Evolutionary conservation across 2,888 invertebrate genomes (phyloP).

Genomic region (Tinea pellionella): DNA sequence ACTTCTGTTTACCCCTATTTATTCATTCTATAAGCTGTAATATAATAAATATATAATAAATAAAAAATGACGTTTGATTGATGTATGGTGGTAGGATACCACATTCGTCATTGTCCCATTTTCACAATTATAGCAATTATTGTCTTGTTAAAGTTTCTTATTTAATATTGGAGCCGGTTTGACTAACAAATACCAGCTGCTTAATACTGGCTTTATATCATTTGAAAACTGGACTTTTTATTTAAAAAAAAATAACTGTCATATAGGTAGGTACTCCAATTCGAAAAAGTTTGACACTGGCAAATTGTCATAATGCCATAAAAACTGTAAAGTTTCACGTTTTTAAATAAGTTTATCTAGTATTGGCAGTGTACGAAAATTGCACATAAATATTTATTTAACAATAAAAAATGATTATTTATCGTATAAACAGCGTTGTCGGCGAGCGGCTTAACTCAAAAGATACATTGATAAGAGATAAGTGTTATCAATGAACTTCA

Average conservation of each 20-base stretch:
- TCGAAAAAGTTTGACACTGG: too few species aligned
- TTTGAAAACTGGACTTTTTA: too few species aligned
- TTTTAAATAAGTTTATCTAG: not conserved
- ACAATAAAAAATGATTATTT: not conserved
- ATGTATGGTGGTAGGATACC: not conserved
- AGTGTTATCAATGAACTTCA: slow-evolving; percentile 3
- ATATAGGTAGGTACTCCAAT: too few species aligned
- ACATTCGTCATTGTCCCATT: not conserved
- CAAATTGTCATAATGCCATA: too few species aligned
- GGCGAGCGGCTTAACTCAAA: slow-evolving; percentile 4
- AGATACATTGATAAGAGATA: slow-evolving; percentile 10
- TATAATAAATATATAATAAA: not conserved
- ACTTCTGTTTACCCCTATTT: too few species aligned
- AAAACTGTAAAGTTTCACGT: too few species aligned
- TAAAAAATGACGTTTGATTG: not conserved
- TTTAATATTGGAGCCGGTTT: not conserved
- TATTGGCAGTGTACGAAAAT: not conserved
- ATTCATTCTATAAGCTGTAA: too few species aligned
- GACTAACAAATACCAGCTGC: not conserved
- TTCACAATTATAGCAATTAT: not conserved
- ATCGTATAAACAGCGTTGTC: not conserved
- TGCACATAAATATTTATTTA: not conserved
- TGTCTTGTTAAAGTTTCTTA: not conserved
- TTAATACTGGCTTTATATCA: too few species aligned
- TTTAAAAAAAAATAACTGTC: too few species aligned